Evolutionary conservation across 2,797 vertebrate species (phyloP).

Genomic region (Oreochromis grahami): DNA sequence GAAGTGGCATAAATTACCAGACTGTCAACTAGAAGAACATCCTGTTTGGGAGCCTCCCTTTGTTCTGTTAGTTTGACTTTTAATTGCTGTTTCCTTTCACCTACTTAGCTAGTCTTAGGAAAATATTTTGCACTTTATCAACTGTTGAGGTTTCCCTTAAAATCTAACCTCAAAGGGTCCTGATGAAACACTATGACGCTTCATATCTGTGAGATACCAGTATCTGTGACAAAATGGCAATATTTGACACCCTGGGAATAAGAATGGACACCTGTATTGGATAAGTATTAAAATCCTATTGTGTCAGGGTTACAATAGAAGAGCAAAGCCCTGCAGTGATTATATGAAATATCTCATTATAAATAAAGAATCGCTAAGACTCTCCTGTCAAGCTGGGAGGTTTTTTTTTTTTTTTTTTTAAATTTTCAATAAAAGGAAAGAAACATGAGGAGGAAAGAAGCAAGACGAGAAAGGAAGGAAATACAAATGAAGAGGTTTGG

Average conservation of each 20-base stretch:
- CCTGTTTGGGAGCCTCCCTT: neutral
- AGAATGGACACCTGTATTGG: neutral
- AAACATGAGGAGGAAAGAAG: neutral
- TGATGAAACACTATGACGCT: neutral
- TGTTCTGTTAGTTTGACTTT: neutral
- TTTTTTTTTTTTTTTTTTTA: rapidly evolving
- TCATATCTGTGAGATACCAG: neutral
- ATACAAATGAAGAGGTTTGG: neutral
- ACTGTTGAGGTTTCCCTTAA: neutral
- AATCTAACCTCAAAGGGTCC: neutral
- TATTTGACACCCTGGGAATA: neutral
- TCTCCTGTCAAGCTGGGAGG: neutral
- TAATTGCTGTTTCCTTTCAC: neutral
- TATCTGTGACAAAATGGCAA: neutral
- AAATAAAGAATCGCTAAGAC: neutral
- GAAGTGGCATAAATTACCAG: neutral
- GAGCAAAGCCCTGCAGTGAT: rapidly evolving
- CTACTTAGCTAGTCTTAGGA: no score
- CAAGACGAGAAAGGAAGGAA: neutral
- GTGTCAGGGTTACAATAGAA: neutral
- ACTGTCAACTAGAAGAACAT: neutral
- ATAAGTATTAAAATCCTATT: neutral
- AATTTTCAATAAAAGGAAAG: neutral
- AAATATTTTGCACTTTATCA: neutral
- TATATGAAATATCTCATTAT: neutral